These are phyloP conservation scores for Meloe dianella DNA, from an alignment of 2,888 invertebrate genomes.

Conservation along the genomic window DNA sequence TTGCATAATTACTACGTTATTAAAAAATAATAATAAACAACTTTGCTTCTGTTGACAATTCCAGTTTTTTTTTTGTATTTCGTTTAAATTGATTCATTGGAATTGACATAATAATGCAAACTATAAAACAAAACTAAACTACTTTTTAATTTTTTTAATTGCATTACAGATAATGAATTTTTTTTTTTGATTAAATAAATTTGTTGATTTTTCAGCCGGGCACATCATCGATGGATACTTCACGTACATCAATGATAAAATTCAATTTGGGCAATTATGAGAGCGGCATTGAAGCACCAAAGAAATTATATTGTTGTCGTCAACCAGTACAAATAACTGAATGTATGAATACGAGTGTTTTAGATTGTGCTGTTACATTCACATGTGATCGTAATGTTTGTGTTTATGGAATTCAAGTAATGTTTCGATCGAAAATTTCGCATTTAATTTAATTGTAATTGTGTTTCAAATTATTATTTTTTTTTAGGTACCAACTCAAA, in stretches of 20 bases:
- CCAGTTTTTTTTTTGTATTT: background rate
- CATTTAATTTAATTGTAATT: background rate
- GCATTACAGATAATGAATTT: no score
- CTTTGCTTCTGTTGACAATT: background rate
- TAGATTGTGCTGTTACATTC: slow-evolving; percentile 81
- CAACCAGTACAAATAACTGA: slow-evolving; percentile 72
- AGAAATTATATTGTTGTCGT: slow-evolving; percentile 73
- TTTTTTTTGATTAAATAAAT: background rate
- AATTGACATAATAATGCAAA: no score
- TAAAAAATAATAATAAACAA: background rate
- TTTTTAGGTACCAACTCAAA: slow-evolving; percentile 75
- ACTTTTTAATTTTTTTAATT: background rate
- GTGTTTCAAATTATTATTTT: no score
- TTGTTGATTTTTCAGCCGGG: slow-evolving; percentile 41
- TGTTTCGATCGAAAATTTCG: slow-evolving; percentile 8
- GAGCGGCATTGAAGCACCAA: slow-evolving; percentile 44
- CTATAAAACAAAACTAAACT: no score
- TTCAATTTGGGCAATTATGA: slow-evolving; percentile 46
- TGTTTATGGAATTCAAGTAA: slow-evolving; percentile 73
- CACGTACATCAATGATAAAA: slow-evolving; percentile 53
- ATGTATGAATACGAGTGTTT: slow-evolving; percentile 75
- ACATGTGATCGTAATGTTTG: slow-evolving; percentile 82
- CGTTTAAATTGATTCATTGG: no score
- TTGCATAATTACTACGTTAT: background rate
- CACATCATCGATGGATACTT: slow-evolving; percentile 52